phyloP scores from a whole-genome alignment of 2,113 vertebrate genomes.

The Nothobranchius furzeri region DNA sequence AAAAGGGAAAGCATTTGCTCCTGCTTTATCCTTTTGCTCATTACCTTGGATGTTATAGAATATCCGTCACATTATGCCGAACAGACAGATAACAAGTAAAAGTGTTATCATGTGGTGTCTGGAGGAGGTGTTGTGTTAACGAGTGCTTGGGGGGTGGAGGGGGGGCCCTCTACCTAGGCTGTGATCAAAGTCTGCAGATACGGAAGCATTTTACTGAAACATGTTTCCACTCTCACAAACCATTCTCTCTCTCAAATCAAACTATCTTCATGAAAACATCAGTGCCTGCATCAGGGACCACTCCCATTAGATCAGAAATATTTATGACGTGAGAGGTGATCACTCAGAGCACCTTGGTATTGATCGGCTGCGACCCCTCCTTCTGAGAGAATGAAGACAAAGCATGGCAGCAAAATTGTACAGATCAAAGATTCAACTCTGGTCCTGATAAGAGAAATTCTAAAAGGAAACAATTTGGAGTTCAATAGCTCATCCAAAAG shows the following conservation, averaged over 20 bases:
- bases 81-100: background rate
- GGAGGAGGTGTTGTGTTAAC: background rate
- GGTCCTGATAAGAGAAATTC: no score
- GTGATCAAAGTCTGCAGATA: background rate
- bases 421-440: background rate
- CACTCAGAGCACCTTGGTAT: background rate
- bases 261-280: background rate
- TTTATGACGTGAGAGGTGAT: background rate
- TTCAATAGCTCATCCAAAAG: conserved; percentile 11
- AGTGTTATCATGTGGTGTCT: background rate
- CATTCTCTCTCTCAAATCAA: background rate
- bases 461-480: background rate
- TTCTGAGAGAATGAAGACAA: background rate
- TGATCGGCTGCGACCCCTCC: background rate
- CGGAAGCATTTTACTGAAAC: background rate
- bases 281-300: background rate
- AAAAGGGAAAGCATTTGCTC: background rate
- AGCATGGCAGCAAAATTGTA: background rate
- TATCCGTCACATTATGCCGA: background rate
- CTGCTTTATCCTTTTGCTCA: background rate
- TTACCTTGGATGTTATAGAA: background rate
- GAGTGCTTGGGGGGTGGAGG: background rate
- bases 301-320: background rate
- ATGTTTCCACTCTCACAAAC: background rate
- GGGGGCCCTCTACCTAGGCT: no score